Percentiles rank a stretch among this genome's conserved stretches.
Evolutionary conservation across 2,888 invertebrate species (phyloP).

Genomic region (Chymomyza caudatula): DNA sequence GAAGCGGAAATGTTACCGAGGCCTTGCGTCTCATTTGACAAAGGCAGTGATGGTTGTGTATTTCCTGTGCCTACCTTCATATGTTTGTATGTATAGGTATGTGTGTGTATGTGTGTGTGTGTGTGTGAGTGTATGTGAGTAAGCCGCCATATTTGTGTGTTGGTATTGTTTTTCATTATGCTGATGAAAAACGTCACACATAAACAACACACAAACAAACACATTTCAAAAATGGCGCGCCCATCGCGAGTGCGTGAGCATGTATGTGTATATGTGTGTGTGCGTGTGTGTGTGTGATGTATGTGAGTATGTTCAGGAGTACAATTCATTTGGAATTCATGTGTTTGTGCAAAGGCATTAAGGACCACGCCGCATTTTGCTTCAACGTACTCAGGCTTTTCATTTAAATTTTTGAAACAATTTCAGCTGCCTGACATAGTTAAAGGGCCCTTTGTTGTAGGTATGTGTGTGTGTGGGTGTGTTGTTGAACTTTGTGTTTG

Average conservation of each 20-base stretch:
- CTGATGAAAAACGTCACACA: constrained; percentile 32
- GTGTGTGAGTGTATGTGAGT: no score
- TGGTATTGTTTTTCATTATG: constrained; percentile 51
- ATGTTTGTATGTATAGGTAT: constrained; percentile 11
- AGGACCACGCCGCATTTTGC: background rate
- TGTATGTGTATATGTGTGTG: background rate
- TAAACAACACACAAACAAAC: background rate
- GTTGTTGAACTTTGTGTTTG: background rate
- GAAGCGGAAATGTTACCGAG: background rate
- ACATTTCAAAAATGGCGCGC: background rate
- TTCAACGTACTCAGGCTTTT: background rate
- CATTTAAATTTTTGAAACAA: background rate
- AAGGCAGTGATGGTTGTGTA: constrained; percentile 10
- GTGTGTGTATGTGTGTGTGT: constrained; percentile 12
- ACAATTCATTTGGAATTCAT: constrained; percentile 40
- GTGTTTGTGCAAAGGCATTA: constrained; percentile 31
- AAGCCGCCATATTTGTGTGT: no score
- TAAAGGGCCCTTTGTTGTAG: background rate
- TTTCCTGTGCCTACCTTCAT: background rate
- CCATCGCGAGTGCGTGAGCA: background rate
- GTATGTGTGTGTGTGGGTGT: background rate
- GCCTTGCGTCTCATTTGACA: constrained; percentile 13
- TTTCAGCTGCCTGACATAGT: background rate
- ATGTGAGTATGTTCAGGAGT: background rate
- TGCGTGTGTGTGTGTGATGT: background rate